A percentile compares a stretch with the other conserved stretches of the same genome.
Conservation (phyloP, 2,888 invertebrate species). For the Leptothorax acervorum region DNA sequence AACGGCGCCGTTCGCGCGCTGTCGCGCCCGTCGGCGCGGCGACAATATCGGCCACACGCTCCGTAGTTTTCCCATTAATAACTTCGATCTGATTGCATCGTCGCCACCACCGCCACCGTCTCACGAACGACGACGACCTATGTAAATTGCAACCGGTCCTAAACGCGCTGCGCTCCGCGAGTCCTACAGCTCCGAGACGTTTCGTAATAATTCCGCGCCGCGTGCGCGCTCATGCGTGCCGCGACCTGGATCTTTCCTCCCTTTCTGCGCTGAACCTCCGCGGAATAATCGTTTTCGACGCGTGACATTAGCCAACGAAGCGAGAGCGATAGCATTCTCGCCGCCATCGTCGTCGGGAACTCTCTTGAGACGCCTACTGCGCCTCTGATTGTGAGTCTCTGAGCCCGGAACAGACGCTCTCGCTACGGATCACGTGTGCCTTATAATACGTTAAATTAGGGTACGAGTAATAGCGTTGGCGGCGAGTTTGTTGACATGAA, state of each 20-base stretch:
- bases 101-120: slow-evolving; percentile 47
- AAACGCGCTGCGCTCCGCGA: slow-evolving; percentile 16
- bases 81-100: slow-evolving; percentile 74
- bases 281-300: slow-evolving; percentile 58
- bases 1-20: slow-evolving; percentile 46
- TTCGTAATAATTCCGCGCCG: slow-evolving; percentile 83
- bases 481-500: slow-evolving; percentile 25
- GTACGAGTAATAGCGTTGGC: slow-evolving; percentile 6
- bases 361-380: background rate
- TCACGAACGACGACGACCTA: slow-evolving; percentile 60
- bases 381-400: background rate
- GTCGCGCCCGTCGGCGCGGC: slow-evolving; percentile 61
- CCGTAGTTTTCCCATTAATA: slow-evolving; percentile 76
- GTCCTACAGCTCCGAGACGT: slow-evolving; percentile 77
- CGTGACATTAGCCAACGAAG: slow-evolving; percentile 60
- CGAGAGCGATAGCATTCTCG: slow-evolving; percentile 13
- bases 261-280: slow-evolving; percentile 69
- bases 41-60: slow-evolving; percentile 69
- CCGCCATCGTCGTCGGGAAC: background rate
- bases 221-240: slow-evolving; percentile 83
- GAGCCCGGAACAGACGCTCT: slow-evolving; percentile 2
- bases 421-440: slow-evolving; percentile 1
- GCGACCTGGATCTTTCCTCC: slow-evolving; percentile 83
- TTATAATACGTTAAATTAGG: slow-evolving; percentile 36
- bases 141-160: slow-evolving; percentile 71